These are phyloP conservation scores for Phrynocephalus forsythii DNA, from an alignment of 2,797 vertebrate genomes.

Conservation along the genomic window DNA sequence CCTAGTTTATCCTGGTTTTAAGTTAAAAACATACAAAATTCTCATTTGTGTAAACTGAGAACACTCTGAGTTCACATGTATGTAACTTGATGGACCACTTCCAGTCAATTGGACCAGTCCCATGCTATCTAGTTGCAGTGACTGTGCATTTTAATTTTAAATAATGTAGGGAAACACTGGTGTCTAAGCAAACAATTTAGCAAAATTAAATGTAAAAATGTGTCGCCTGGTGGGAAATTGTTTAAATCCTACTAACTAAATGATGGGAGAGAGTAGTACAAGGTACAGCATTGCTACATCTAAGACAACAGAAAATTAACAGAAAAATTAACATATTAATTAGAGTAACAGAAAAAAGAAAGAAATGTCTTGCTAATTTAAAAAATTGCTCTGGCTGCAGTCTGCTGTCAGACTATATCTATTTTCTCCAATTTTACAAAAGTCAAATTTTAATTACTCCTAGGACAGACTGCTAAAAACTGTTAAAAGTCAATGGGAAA, in stretches of 20 bases:
- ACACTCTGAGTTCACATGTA: not conserved
- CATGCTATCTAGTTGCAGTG: not conserved
- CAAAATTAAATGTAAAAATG: not conserved
- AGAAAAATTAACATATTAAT: no score
- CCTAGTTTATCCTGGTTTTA: not conserved
- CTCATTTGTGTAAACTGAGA: not conserved
- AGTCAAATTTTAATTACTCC: constrained; percentile 13
- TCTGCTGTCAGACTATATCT: no score
- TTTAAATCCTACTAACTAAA: constrained; percentile 4
- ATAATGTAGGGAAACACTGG: not conserved
- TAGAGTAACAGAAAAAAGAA: not conserved
- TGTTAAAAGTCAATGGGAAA: constrained; percentile 5
- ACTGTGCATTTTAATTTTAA: not conserved
- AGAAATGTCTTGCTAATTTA: not conserved
- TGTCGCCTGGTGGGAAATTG: not conserved
- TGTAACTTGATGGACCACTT: not conserved
- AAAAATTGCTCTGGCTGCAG: not conserved
- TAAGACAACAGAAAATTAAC: not conserved
- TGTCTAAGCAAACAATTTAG: not conserved
- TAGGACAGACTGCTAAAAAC: constrained; percentile 6
- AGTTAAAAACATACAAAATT: not conserved
- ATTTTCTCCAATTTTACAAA: not conserved
- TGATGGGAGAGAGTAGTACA: not conserved
- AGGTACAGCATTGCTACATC: not conserved
- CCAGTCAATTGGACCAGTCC: not conserved